These are phyloP conservation scores for Lepus timidus DNA, from an alignment of 2,113 vertebrate species.

Conservation along the genomic window DNA sequence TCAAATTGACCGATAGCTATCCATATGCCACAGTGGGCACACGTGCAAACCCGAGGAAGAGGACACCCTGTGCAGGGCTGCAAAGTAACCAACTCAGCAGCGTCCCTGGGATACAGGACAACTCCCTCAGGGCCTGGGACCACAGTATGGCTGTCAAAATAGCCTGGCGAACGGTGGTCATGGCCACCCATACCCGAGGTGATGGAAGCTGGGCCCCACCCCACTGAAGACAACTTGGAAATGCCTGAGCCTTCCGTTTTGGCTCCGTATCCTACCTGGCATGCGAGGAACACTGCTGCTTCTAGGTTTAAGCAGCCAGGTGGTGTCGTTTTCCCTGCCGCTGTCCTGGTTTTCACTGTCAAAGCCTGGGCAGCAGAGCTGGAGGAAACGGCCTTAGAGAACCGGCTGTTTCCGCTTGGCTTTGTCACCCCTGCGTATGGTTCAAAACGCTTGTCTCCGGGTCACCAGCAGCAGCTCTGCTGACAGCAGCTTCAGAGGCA, in stretches of 20 bases:
- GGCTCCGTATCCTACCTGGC: neutral
- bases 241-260: neutral
- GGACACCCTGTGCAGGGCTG: neutral
- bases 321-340: neutral
- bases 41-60: neutral
- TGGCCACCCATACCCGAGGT: accelerated
- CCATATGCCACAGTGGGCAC: neutral
- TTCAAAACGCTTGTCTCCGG: neutral
- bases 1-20: neutral
- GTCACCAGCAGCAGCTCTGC: neutral
- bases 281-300: neutral
- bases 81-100: neutral
- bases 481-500: neutral
- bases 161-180: neutral
- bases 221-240: accelerated
- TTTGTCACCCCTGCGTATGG: accelerated
- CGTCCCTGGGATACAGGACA: neutral
- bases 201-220: neutral
- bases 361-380: accelerated
- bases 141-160: neutral
- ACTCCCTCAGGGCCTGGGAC: accelerated
- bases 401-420: neutral
- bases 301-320: accelerated
- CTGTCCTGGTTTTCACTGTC: accelerated
- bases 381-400: neutral